Base-by-base conservation (phyloP, 2,888 invertebrate genomes). In the Tetragonula carbonaria region DNA sequence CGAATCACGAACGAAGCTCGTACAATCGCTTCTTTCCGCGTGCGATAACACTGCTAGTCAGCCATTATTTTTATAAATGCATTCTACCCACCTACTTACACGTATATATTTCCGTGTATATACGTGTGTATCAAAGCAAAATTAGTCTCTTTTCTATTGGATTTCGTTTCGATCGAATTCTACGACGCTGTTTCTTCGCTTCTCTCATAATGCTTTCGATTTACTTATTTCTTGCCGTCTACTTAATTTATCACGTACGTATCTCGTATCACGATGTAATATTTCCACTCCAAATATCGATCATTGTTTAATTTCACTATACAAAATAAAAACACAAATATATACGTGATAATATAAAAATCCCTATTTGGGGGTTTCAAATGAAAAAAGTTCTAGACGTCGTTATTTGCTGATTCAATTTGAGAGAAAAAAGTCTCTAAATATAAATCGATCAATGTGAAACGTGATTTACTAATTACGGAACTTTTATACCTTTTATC, bases 1-100 rank as follows among this genome's bases (percentile, higher is more conserved):
- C 38, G 16, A 85, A 88, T 82, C 80, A 85, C 88, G 86, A 87
- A 55, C 63, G 45, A 76, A 80, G 57, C 63, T 28, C 67, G 57
- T 33, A 67, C 33, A 62, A 76, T 63, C 59, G 33, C 63, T 57
- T 80, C 50, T 80, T 79, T 87, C 86, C 90, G 81, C 87, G 87
- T 87, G 88, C 87, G 90, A 92, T 90, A 91, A 91, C 90, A 91
- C 90, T 88, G 90, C 90, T 77, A 82, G 85, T 92, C 91, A 86
- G 91, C 92, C 92, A 92, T 92, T 92, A 86, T 84, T 85, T 80
- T 73, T 77, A 76, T 66, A 80, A 78, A 80, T 59, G 53, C 80
- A 70, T 83, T 77, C 70, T 71, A 62, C 71, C 65, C 70, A 59
- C 51, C 63, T 68, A 74, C 50, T 68, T 76, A 70, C 28, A 63